Evolutionary conservation across 2,113 vertebrate species (phyloP), one percentile per base, ranked within the genome.

Genomic region (Ceuthmochares aereus): DNA sequence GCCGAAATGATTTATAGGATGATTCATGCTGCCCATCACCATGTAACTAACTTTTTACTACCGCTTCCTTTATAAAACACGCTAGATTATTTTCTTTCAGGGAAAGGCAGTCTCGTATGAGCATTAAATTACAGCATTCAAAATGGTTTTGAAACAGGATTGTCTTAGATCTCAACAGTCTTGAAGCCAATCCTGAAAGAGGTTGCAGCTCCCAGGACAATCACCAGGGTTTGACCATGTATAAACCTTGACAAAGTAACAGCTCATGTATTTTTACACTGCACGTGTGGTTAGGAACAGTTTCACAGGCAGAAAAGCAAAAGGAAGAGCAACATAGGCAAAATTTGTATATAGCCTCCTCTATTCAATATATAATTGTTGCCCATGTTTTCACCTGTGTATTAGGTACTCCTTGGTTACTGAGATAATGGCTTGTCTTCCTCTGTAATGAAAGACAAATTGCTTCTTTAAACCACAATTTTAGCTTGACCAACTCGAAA

Each of bases 401-500:
- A 9, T 74, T 40, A 67, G 32, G 27, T 43, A 32, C 22, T 56
- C 43, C 16, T 20, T 37, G 25, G 49, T 56, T 27, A 76, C 40
- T 17, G 32, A 86, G 76, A 93, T 78, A 86, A 93, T 14, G 75
- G 79, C 43, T 90, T 51, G 51, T 70, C 74, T 74, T 83, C 40
- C 60, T 87, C 20, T 16, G 9, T 66, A 90, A 79, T 54, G 51
- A 81, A 81, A 87, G 67, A 66, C 79, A 93, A 62, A 79, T 37
- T 72, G 42, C 40, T 76, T 87, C 73, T 82, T 62, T 79, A 59
- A 66, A 75, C 84, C 45, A 55, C 59, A 93, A 17, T 87, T 94
- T 77, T 77, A 91, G 63, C 77, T 15, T 75, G 78, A 36, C 85
- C 91, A 93, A 17, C 67, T 91, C 73, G 81, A 94, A 93, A 95